Evolutionary conservation across 2,113 vertebrate species (phyloP), one percentile per base, ranked within the genome.

Genomic region (Triplophysa tibetana): DNA sequence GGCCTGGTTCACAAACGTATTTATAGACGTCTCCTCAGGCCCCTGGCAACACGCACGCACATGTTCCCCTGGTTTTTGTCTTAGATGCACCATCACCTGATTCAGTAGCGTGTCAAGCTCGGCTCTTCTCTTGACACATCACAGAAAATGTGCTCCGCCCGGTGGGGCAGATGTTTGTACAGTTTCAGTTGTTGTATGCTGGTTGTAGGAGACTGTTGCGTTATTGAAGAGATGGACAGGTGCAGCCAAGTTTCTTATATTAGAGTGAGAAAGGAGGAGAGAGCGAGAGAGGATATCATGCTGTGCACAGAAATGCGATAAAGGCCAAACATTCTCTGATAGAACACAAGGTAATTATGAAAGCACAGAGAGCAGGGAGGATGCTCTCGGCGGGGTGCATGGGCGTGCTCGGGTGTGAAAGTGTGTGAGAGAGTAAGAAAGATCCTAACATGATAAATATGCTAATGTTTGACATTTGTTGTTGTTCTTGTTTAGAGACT

Each of bases 1-100:
- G 80, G 66, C 83, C 83, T 84, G 83, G 83, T 84, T 84, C 83
- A 81, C 50, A 70, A 73, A 75, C 66, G 75, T 84, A 84, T 84
- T 84, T 84, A 82, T 84, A 84, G 83, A 79, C 29, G 72, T 66
- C 63, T 83, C 84, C 79, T 85, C 62, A 77, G 67, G 78, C 80
- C 72, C 68, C 61, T 77, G 69, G 60, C 73, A 75, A 62, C 70
- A 69, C 61, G 52, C 73, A 64, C 70, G 56, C 70, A 81, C 75
- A 24, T 62, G 58, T 70, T 26, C 56, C 69, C 66, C 61, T 82
- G 76, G 21, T 65, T 80, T 82, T 66, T 66, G 52, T 75, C 70
- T 74, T 82, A 66, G 50, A 50, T 38, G 62, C 62, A 23, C 77
- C 29, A 19, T 82, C 77, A 76, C 67, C 63, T 80, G 29, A 77